Evolutionary conservation across 2,113 vertebrate genomes (phyloP).

Genomic region (Hoplias malabaricus): DNA sequence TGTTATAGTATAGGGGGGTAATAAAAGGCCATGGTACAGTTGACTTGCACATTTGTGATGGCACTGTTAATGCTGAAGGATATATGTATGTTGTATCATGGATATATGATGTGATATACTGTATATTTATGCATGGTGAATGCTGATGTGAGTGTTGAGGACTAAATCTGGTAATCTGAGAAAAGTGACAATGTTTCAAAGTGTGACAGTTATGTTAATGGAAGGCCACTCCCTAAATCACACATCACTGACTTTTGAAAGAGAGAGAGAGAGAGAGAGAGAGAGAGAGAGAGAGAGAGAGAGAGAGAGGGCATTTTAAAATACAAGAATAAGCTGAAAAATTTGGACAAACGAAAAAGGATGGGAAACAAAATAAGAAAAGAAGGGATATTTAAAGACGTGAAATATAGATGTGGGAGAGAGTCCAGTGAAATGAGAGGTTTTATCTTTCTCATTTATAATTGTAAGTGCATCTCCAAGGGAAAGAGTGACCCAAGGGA

Average conservation of each 20-base stretch:
- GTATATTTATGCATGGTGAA: too few relatives aligned
- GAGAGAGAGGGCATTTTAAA: background rate
- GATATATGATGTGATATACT: too few relatives aligned
- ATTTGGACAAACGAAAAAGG: background rate
- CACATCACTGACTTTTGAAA: too few relatives aligned
- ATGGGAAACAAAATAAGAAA: background rate
- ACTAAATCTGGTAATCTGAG: too few relatives aligned
- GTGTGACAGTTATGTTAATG: too few relatives aligned
- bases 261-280: slow-evolving; percentile 35
- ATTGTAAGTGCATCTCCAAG: background rate
- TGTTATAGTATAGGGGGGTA: too few relatives aligned
- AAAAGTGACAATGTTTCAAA: too few relatives aligned
- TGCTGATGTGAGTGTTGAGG: too few relatives aligned
- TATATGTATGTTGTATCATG: too few relatives aligned
- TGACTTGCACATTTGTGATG: too few relatives aligned
- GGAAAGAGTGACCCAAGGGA: background rate
- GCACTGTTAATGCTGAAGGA: too few relatives aligned
- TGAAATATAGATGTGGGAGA: background rate
- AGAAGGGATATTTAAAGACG: background rate
- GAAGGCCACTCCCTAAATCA: background rate
- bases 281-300: slow-evolving; percentile 40
- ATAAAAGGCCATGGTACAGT: too few relatives aligned
- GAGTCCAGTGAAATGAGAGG: background rate
- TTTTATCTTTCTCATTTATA: background rate
- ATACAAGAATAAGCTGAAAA: background rate